Base-by-base conservation (phyloP, 2,797 vertebrate genomes). In the Delichon dasypus region DNA sequence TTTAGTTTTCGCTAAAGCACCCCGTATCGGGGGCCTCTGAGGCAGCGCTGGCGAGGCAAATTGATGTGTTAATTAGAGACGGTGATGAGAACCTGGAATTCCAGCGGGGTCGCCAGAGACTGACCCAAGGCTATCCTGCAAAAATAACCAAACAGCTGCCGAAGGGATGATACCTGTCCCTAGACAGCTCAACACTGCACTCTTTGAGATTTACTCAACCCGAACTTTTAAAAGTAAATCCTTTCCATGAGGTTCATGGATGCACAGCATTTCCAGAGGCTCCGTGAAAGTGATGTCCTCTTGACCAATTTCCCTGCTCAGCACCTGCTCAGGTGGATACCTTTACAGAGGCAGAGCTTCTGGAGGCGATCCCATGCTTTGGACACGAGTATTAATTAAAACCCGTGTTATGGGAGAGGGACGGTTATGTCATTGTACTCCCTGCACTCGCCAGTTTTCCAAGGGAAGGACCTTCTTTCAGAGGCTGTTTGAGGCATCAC, bases 281-380 rank as follows among this genome's bases (percentile, higher is more conserved):
- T 55, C 17, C 2, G 3, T 23, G 22, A 21, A 15, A 14, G 4
- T 0, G 7, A 7, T 27, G 34, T 14, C 9, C 58, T 50, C 48
- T 30, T 42, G 62, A 16, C 3, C 0, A 0, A 7, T 25, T 32
- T 27, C 40, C 22, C 42, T 1, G 0, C 13, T 1, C 30, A 16
- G 54, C 62, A 17, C 54, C 40, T 27, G 58, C 34, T 62, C 16
- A 8, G 25, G 22, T 7, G 32, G 34, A 58, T 54, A 5, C 23
- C 21, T 23, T 60, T 5, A 27, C 42, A 44, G 61, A 30, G 18
- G 20, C 71, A 62, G 60, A 47, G 60, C 62, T 44, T 36, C 84
- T 42, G 55, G 36, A 25, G 25, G 7, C 16, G 12, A 32, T 20
- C 0, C 1, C 45, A 4, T 5, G 17, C 70, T 74, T 40, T 38